Conservation (phyloP, 2,797 vertebrate genomes). For the Enteromius thamalakanensis region DNA sequence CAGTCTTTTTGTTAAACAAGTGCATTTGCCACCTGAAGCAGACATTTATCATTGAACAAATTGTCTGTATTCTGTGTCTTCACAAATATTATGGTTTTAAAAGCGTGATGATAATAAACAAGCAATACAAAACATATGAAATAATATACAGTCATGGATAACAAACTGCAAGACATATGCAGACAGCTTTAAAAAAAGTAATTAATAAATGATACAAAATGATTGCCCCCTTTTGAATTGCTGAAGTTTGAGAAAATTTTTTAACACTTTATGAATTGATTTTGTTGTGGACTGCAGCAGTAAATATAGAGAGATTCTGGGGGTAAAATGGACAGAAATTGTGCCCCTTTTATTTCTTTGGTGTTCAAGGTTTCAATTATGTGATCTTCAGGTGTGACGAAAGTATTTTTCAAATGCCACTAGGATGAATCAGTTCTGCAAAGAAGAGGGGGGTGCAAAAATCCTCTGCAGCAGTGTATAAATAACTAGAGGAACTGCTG, state of each 20-base stretch:
- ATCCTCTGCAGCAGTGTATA: background rate
- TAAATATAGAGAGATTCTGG: background rate
- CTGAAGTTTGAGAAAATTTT: background rate
- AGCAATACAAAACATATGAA: background rate
- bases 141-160: background rate
- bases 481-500: conserved; percentile 1
- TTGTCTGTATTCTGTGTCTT: conserved; percentile 18
- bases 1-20: conserved; percentile 32
- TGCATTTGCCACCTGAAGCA: conserved; percentile 21
- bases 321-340: conserved; percentile 3
- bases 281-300: background rate
- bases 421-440: background rate
- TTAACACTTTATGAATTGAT: background rate
- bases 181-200: background rate
- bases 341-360: background rate
- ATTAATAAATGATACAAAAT: background rate
- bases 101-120: background rate
- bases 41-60: conserved; percentile 37
- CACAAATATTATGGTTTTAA: conserved; percentile 26
- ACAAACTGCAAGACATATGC: background rate
- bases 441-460: background rate
- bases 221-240: background rate
- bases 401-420: conserved; percentile 11
- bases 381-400: background rate
- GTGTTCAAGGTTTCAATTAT: conserved; percentile 5